Percentiles rank a stretch among this genome's conserved stretches.
Conservation (phyloP, 2,888 invertebrate species). For the Metellina segmentata region DNA sequence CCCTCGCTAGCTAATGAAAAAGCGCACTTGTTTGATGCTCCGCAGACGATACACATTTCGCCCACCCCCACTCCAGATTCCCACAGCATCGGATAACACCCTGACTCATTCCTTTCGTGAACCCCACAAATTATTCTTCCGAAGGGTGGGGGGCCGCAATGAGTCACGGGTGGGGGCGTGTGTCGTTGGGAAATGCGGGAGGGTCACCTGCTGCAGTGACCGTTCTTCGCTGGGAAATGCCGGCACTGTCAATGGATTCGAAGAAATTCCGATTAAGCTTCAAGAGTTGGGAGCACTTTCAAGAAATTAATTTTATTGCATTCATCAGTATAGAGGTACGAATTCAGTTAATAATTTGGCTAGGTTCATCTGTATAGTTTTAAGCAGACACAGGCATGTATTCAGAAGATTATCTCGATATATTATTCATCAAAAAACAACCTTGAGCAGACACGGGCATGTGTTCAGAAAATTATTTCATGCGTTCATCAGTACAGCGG, state of each 20-base stretch:
- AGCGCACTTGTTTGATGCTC: constrained; percentile 54
- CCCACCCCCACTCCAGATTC: constrained; percentile 22
- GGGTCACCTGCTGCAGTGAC: constrained; percentile 36
- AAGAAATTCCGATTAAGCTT: too few relatives aligned
- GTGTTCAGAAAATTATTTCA: too few relatives aligned
- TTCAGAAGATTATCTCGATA: too few relatives aligned
- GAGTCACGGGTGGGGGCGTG: constrained; percentile 26
- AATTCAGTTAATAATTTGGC: too few relatives aligned
- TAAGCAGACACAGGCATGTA: too few relatives aligned
- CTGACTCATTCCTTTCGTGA: constrained; percentile 49
- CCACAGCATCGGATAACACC: constrained; percentile 71
- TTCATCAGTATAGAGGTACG: too few relatives aligned
- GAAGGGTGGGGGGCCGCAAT: neutral
- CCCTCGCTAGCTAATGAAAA: neutral
- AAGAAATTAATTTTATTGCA: too few relatives aligned
- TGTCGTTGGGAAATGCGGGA: constrained; percentile 4
- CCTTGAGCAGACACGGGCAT: too few relatives aligned
- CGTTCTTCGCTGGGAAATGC: neutral
- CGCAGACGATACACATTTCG: constrained; percentile 42
- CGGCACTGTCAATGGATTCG: neutral
- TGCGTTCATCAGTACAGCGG: too few relatives aligned
- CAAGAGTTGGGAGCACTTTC: too few relatives aligned
- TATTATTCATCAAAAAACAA: too few relatives aligned
- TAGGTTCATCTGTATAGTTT: too few relatives aligned
- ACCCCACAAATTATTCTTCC: neutral